A percentile compares a stretch with the other conserved stretches of the same genome.
phyloP scores from a whole-genome alignment of 2,888 invertebrate genomes.

The Bursaphelenchus okinawaensis region DNA sequence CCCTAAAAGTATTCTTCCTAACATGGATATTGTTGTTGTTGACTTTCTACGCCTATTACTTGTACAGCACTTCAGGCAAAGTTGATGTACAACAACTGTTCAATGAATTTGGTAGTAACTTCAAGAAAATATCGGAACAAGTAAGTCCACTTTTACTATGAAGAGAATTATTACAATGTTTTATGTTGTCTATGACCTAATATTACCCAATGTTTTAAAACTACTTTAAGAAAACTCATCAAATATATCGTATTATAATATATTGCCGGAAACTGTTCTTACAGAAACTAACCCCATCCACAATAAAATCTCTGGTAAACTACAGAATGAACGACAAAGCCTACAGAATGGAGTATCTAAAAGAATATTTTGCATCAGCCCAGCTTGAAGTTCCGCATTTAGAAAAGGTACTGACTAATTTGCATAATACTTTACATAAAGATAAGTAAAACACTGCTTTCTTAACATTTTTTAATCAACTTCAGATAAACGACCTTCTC shows the following conservation, averaged over 20 bases:
- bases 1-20: not conserved
- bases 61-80: not conserved
- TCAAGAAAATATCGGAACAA: not conserved
- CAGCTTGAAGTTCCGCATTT: slow-evolving; percentile 14
- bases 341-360: slow-evolving; percentile 1
- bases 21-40: not conserved
- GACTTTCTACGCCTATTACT: not conserved
- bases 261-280: not conserved
- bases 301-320: not conserved
- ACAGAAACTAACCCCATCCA: not conserved
- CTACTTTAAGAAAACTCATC: not conserved
- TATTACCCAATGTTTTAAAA: not conserved
- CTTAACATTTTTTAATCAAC: no score
- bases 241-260: no score
- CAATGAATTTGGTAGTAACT: not conserved
- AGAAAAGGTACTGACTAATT: slow-evolving; percentile 23
- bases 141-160: not conserved
- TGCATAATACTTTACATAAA: not conserved
- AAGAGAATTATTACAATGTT: no score
- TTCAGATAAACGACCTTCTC: slow-evolving; percentile 21
- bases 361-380: slow-evolving; percentile 16
- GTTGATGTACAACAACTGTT: not conserved
- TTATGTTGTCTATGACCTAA: not conserved
- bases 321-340: slow-evolving; percentile 8
- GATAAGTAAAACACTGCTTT: not conserved